Percentiles rank a stretch among this genome's conserved stretches.
Evolutionary conservation across 2,888 invertebrate genomes (phyloP).

Genomic region (Nemapogon koenigi): DNA sequence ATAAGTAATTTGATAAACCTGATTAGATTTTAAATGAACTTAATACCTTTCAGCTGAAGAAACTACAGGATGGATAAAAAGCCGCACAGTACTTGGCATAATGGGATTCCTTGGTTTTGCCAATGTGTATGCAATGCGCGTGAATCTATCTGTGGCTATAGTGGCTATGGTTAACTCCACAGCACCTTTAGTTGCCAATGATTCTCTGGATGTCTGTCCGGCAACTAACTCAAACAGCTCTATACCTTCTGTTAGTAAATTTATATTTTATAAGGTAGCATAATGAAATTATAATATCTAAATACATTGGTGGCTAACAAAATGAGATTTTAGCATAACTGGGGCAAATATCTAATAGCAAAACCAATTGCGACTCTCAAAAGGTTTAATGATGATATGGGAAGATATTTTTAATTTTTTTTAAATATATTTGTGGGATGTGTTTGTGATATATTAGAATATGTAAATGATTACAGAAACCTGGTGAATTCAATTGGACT

Average conservation of each 20-base stretch:
- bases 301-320: no score
- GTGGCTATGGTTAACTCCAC: slow-evolving; percentile 92
- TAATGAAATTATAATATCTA: no score
- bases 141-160: slow-evolving; percentile 91
- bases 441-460: slow-evolving; percentile 5
- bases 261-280: not conserved
- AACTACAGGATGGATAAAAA: slow-evolving; percentile 72
- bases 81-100: slow-evolving; percentile 79
- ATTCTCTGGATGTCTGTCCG: slow-evolving; percentile 68
- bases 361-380: no score
- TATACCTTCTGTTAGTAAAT: slow-evolving; percentile 37
- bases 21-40: no score
- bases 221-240: slow-evolving; percentile 44
- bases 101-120: slow-evolving; percentile 89
- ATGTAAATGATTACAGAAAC: slow-evolving; percentile 47
- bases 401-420: not conserved
- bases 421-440: slow-evolving; percentile 10
- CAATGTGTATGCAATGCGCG: slow-evolving; percentile 88
- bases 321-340: no score
- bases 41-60: slow-evolving; percentile 54
- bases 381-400: no score
- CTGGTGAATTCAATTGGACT: slow-evolving; percentile 81
- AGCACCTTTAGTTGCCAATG: slow-evolving; percentile 61
- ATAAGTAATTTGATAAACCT: no score
- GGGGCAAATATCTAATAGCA: not conserved